Conservation (phyloP, 2,888 invertebrate species). For the Drosophila affinis region DNA sequence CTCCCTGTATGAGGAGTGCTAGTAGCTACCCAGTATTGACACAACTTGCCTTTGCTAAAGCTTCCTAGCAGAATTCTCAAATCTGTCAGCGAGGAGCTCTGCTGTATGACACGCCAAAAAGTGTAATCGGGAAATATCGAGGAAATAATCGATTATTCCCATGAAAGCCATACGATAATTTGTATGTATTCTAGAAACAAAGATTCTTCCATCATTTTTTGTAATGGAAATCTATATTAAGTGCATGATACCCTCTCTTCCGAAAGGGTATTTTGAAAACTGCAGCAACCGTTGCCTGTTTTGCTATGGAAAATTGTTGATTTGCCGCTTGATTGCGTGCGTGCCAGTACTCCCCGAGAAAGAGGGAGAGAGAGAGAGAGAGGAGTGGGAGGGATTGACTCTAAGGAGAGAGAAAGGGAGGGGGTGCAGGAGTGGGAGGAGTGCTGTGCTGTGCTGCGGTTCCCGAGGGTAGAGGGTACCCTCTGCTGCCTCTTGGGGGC, state of each 20-base stretch:
- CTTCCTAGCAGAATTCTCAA: not conserved
- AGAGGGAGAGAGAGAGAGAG: not conserved
- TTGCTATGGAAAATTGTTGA: conserved; percentile 79
- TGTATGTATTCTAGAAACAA: not conserved
- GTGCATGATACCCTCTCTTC: not conserved
- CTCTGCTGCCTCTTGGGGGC: conserved; percentile 13
- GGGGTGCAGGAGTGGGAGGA: not conserved
- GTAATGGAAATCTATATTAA: not conserved
- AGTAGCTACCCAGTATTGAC: not conserved
- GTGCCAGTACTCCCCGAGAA: conserved; percentile 32
- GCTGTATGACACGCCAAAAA: not conserved
- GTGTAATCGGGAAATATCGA: not conserved
- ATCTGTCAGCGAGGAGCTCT: not conserved
- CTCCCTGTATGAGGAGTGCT: not conserved
- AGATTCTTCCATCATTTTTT: not conserved
- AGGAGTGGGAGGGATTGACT: not conserved
- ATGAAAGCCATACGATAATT: no score
- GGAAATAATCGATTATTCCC: not conserved
- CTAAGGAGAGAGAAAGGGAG: not conserved
- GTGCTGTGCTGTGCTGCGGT: not conserved
- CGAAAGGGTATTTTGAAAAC: conserved; percentile 6
- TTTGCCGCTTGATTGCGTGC: conserved; percentile 79
- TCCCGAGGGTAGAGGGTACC: not conserved
- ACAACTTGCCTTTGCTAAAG: not conserved
- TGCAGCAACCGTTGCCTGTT: conserved; percentile 69